Evolutionary conservation across 2,888 invertebrate genomes (phyloP).

Genomic region (Lasioglossum leucozonium): DNA sequence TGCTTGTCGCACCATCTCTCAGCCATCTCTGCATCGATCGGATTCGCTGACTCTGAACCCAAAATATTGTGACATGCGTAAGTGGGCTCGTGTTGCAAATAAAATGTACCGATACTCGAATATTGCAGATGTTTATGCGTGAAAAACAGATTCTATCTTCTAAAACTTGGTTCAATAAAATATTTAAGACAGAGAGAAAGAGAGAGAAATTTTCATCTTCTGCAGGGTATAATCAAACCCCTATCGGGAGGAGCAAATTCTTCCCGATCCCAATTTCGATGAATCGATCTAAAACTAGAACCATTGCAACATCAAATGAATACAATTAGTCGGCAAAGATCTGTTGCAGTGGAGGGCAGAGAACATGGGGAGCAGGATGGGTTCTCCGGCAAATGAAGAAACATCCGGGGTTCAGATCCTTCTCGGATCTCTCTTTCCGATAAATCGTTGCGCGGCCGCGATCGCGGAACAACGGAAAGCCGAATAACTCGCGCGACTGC

Average conservation of each 20-base stretch:
- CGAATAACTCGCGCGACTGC: slow-evolving; percentile 58
- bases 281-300: not conserved
- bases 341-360: not conserved
- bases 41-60: not conserved
- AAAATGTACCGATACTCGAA: not conserved
- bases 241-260: too few species aligned
- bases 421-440: slow-evolving; percentile 57
- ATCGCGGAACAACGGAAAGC: slow-evolving; percentile 42
- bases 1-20: slow-evolving; percentile 25
- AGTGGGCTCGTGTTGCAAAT: not conserved
- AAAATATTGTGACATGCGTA: not conserved
- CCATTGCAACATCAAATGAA: not conserved
- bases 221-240: not conserved
- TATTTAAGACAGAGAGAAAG: not conserved
- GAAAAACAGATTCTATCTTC: not conserved
- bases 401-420: slow-evolving; percentile 38
- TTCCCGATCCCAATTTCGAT: not conserved
- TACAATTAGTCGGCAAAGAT: not conserved
- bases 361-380: not conserved
- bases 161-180: not conserved
- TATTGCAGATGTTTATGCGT: not conserved
- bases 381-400: slow-evolving; percentile 50
- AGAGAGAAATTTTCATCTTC: not conserved
- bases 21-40: not conserved
- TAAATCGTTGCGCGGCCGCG: slow-evolving; percentile 52